phyloP scores from a whole-genome alignment of 2,888 invertebrate species.

The Mellilla xanthometata region DNA sequence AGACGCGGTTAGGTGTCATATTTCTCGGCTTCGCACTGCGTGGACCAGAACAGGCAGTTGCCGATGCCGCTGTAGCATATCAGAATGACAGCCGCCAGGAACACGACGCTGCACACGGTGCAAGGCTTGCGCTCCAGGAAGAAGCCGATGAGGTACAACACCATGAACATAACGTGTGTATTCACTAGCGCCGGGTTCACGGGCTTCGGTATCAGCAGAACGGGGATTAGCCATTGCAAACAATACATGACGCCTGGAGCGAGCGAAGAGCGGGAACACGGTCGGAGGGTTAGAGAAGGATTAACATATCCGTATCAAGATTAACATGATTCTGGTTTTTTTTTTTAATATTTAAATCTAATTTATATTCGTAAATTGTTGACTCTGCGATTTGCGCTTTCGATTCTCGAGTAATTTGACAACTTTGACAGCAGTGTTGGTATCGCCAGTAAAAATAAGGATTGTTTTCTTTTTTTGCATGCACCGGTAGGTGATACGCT shows the following conservation, averaged over 20 bases:
- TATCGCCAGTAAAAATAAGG: no score
- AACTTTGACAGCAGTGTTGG: not conserved
- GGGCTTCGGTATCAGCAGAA: slow-evolving; percentile 98
- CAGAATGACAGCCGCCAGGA: slow-evolving; percentile 95
- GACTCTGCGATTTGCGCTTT: slow-evolving; percentile 17
- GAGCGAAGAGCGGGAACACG: slow-evolving; percentile 33
- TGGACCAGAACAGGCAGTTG: slow-evolving; percentile 96
- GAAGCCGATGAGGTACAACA: slow-evolving; percentile 97
- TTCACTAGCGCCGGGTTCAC: slow-evolving; percentile 97
- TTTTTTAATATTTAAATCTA: slow-evolving; percentile 42
- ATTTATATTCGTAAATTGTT: slow-evolving; percentile 13
- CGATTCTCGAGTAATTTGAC: slow-evolving; percentile 3
- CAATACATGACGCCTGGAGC: slow-evolving; percentile 90
- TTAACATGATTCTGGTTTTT: slow-evolving; percentile 58
- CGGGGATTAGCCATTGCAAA: slow-evolving; percentile 98
- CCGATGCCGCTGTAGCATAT: slow-evolving; percentile 98
- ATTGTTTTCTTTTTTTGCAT: no score
- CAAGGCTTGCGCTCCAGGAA: slow-evolving; percentile 98
- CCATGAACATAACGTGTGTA: slow-evolving; percentile 98
- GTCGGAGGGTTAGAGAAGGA: slow-evolving; percentile 36
- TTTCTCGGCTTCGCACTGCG: slow-evolving; percentile 87
- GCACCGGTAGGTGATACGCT: no score
- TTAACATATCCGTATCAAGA: slow-evolving; percentile 46
- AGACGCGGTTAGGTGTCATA: slow-evolving; percentile 71
- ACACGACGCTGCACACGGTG: slow-evolving; percentile 97